These are phyloP conservation scores for Aphrocallistes beatrix DNA, from an alignment of 37 sponge, comb jelly and placozoan species.

Conservation along the genomic window DNA sequence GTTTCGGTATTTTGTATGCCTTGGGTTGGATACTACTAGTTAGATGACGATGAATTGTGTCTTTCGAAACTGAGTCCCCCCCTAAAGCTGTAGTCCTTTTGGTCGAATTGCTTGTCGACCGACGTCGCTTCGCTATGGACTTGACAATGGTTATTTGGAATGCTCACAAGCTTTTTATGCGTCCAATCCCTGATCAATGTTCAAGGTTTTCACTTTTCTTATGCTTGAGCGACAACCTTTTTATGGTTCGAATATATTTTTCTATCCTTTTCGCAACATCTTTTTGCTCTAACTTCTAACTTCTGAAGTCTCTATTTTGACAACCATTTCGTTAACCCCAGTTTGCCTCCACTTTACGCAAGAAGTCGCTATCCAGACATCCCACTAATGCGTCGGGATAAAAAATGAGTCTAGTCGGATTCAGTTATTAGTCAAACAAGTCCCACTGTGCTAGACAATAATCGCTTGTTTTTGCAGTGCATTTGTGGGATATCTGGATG, in stretches of 20 bases:
- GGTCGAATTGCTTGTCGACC: background rate
- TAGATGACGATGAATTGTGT: background rate
- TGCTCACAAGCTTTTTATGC: background rate
- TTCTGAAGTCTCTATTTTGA: background rate
- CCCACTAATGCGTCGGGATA: too few species aligned
- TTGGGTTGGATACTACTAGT: background rate
- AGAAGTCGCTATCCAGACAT: too few species aligned
- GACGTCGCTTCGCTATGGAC: background rate
- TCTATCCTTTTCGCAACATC: background rate
- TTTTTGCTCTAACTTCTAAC: background rate
- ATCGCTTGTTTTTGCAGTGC: too few species aligned
- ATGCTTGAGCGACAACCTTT: background rate
- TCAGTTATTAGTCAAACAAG: too few species aligned
- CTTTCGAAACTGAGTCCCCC: background rate
- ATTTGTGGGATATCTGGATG: too few species aligned
- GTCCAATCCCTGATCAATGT: background rate
- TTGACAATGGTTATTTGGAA: background rate
- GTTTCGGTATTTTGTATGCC: background rate
- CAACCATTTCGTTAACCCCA: background rate
- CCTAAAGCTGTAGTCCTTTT: background rate
- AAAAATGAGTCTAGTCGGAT: too few species aligned
- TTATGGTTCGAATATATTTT: background rate
- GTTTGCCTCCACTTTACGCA: too few species aligned
- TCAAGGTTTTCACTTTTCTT: background rate
- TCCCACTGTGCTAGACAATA: too few species aligned